Base-by-base conservation (phyloP, 2,113 vertebrate genomes). In the Siniperca knerii region DNA sequence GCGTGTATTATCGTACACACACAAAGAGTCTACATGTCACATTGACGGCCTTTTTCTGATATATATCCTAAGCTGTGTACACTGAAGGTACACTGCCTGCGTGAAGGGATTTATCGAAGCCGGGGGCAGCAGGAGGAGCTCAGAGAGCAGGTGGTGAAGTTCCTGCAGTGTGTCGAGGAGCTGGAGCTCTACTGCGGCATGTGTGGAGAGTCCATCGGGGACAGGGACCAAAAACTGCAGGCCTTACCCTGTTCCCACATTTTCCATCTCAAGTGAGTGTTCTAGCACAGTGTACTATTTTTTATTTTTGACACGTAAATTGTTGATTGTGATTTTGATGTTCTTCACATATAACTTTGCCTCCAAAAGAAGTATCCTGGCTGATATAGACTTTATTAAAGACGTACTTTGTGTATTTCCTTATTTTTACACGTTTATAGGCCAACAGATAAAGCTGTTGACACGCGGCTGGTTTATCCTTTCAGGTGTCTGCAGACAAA, bases 131-230 rank as follows among this genome's bases (percentile, higher is more conserved):
- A 98, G 89, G 95, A 85, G 0, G 96, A 98, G 92, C 86, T 99
- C 81, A 96, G 98, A 2, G 95, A 97, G 75, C 97, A 99, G 0
- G 98, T 99, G 1, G 98, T 99, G 88, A 97, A 97, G 92, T 99
- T 99, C 95, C 97, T 99, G 5, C 98, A 99, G 90, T 99, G 97
- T 0, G 98, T 99, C 69, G 98, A 99, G 93, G 98, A 99, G 95
- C 97, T 98, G 75, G 98, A 99, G 95, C 97, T 99, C 20, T 99
- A 99, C 95, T 99, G 98, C 8, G 98, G 98, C 91, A 97, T 99
- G 96, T 99, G 98, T 9, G 98, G 98, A 2, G 98, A 99, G 94
- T 98, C 98, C 89, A 98, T 99, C 0, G 98, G 98, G 29, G 98
- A 99, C 94, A 96, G 95, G 92, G 98, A 99, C 94, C 97, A 97